These are phyloP conservation scores for Trissolcus basalis DNA, from an alignment of 1,140 invertebrate species.

Conservation along the genomic window DNA sequence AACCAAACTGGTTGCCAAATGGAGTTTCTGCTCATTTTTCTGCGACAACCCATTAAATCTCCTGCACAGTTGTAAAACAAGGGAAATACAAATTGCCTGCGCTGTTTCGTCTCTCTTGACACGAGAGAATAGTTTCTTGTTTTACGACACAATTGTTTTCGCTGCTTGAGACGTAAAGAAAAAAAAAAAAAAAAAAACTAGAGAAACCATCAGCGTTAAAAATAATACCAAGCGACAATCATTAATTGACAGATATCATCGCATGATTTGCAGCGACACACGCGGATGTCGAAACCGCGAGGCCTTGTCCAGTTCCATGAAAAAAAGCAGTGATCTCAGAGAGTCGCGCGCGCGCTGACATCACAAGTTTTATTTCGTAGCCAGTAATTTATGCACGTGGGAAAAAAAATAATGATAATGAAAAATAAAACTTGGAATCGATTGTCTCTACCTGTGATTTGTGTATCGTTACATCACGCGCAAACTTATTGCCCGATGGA, in stretches of 20 bases:
- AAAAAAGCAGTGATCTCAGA: slow-evolving; percentile 43
- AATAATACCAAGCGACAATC: slow-evolving; percentile 19
- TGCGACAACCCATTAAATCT: too few relatives aligned
- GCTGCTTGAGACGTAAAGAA: background rate
- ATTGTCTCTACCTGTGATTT: slow-evolving; percentile 33
- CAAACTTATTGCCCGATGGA: slow-evolving; percentile 8
- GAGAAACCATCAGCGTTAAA: slow-evolving; percentile 21
- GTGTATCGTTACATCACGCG: too few relatives aligned
- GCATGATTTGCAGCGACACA: slow-evolving; percentile 20
- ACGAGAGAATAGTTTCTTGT: background rate
- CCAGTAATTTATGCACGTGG: too few relatives aligned
- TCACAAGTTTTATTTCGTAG: slow-evolving; percentile 8
- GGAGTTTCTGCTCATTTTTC: too few relatives aligned
- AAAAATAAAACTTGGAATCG: slow-evolving; percentile 32
- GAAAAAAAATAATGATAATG: background rate
- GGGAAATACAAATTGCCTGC: background rate
- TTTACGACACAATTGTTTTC: background rate
- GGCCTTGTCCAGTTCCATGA: slow-evolving; percentile 33
- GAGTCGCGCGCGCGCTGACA: slow-evolving; percentile 21
- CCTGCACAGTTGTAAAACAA: background rate
- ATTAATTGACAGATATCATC: slow-evolving; percentile 26
- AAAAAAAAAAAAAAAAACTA: too few relatives aligned
- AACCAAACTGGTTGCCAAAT: too few relatives aligned
- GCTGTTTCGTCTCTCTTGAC: background rate
- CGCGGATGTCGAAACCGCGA: slow-evolving; percentile 19